These are phyloP conservation scores for Eustalomyia histrio DNA, from an alignment of 2,888 invertebrate species.

Conservation along the genomic window DNA sequence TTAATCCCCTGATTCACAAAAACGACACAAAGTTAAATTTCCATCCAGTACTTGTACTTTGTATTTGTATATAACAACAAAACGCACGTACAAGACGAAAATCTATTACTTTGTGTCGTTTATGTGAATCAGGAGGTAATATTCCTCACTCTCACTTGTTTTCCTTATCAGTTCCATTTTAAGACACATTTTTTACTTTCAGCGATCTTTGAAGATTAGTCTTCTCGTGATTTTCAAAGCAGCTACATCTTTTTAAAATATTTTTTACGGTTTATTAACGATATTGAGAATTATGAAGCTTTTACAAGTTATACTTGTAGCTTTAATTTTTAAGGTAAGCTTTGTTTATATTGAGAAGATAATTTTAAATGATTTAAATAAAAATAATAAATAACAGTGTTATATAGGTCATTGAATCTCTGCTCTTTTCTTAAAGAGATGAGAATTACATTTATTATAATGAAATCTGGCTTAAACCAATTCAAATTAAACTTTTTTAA, in stretches of 20 bases:
- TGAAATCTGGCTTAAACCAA: too few species aligned
- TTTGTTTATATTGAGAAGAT: not conserved
- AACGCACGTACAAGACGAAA: too few species aligned
- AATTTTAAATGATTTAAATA: not conserved
- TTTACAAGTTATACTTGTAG: slow-evolving; percentile 46
- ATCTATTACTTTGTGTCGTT: too few species aligned
- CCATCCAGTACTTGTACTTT: too few species aligned
- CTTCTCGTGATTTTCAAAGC: slow-evolving; percentile 13
- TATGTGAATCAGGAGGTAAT: too few species aligned
- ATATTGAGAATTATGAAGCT: slow-evolving; percentile 35
- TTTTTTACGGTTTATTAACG: not conserved
- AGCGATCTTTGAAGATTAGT: slow-evolving; percentile 38
- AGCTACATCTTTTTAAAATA: slow-evolving; percentile 10
- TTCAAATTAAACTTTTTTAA: too few species aligned
- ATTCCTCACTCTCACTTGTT: not conserved
- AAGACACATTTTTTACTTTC: slow-evolving; percentile 19
- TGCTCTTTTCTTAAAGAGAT: not conserved
- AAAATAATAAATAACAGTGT: not conserved
- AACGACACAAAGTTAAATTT: too few species aligned
- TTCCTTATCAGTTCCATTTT: slow-evolving; percentile 45
- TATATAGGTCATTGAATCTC: not conserved
- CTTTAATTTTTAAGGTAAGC: slow-evolving; percentile 44
- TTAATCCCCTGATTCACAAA: too few species aligned
- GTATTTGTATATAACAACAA: too few species aligned
- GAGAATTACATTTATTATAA: not conserved